Conservation (phyloP, 2,113 vertebrate genomes). For the Indicator maculatus region DNA sequence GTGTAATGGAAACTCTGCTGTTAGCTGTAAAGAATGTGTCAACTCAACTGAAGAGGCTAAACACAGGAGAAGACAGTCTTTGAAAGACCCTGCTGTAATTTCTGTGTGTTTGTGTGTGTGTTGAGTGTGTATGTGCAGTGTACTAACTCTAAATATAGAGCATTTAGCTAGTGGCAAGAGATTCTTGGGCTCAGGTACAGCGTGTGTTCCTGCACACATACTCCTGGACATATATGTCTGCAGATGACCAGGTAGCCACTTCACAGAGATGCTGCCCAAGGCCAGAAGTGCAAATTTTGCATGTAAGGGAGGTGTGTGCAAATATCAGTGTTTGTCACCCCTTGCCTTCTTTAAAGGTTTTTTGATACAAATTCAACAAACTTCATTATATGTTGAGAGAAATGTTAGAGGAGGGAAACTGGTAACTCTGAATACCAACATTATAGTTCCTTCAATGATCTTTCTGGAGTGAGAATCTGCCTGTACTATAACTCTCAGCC, state of each 20-base stretch:
- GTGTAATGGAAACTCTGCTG: background rate
- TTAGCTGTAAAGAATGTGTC: background rate
- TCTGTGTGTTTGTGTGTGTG: too few relatives aligned
- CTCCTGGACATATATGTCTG: background rate
- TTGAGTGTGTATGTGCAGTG: background rate
- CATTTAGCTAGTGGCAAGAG: background rate
- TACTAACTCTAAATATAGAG: background rate
- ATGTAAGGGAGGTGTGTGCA: background rate
- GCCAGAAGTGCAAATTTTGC: background rate
- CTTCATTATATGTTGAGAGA: background rate
- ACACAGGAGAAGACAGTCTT: background rate
- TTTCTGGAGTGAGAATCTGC: background rate
- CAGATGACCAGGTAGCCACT: background rate
- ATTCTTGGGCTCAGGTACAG: background rate
- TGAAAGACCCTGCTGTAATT: background rate
- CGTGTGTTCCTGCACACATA: fast-evolving
- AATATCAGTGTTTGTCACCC: background rate
- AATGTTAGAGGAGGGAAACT: background rate
- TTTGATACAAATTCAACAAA: background rate
- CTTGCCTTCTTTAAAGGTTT: background rate
- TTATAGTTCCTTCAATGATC: background rate
- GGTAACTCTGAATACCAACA: background rate
- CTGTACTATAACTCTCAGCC: background rate
- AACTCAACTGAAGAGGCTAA: background rate
- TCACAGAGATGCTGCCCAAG: fast-evolving